A percentile compares a stretch with the other conserved stretches of the same genome.
Evolutionary conservation across 2,888 invertebrate species (phyloP).

Genomic region (Stenodema calcarata): DNA sequence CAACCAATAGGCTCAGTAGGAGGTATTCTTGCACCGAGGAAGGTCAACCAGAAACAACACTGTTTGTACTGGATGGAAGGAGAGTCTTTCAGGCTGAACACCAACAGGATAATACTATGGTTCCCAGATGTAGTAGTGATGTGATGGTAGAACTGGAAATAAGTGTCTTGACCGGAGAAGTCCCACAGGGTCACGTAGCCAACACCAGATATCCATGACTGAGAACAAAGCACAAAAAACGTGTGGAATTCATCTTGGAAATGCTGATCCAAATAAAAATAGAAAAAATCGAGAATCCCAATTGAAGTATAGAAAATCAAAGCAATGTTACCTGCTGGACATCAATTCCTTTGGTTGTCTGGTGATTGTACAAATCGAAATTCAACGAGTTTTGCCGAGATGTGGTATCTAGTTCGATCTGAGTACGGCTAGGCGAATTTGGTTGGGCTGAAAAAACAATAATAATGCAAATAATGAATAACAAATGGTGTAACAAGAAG

Average conservation of each 20-base stretch:
- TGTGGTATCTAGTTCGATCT: slow-evolving; percentile 69
- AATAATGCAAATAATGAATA: too few relatives aligned
- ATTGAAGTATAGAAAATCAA: too few relatives aligned
- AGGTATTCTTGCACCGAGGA: slow-evolving; percentile 71
- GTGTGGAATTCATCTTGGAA: too few relatives aligned
- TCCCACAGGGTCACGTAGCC: slow-evolving; percentile 76
- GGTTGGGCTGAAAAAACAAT: slow-evolving; percentile 63
- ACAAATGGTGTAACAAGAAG: too few relatives aligned
- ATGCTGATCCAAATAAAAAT: too few relatives aligned
- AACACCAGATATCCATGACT: slow-evolving; percentile 65
- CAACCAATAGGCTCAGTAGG: slow-evolving; percentile 69
- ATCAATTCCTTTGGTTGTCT: slow-evolving; percentile 71
- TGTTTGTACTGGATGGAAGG: slow-evolving; percentile 72
- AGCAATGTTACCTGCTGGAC: slow-evolving; percentile 66
- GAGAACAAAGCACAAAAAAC: too few relatives aligned
- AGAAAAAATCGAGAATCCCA: background rate
- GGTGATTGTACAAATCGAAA: slow-evolving; percentile 66
- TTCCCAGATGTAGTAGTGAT: slow-evolving; percentile 68
- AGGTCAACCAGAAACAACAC: slow-evolving; percentile 77
- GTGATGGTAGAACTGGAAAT: slow-evolving; percentile 74
- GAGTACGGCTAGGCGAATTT: slow-evolving; percentile 64
- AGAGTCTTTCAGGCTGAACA: slow-evolving; percentile 73
- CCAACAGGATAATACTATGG: slow-evolving; percentile 66
- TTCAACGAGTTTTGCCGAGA: slow-evolving; percentile 68
- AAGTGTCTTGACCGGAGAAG: slow-evolving; percentile 78